phyloP scores from a whole-genome alignment of 1,140 invertebrate species.

The Gonatopus flavifemur region DNA sequence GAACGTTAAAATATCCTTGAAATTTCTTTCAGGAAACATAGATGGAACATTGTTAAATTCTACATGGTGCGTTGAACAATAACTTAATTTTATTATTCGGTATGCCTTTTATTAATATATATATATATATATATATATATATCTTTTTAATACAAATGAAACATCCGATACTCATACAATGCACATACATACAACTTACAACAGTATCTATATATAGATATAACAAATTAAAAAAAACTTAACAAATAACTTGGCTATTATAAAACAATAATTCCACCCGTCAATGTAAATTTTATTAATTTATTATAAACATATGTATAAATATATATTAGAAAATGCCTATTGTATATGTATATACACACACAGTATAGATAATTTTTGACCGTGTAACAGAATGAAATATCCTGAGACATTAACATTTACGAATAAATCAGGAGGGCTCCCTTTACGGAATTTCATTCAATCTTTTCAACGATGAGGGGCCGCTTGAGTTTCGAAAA shows the following conservation, averaged over 20 bases:
- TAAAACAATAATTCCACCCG: slow-evolving; percentile 17
- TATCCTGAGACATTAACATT: slow-evolving; percentile 40
- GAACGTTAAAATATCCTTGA: too few species aligned
- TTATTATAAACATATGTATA: slow-evolving; percentile 13
- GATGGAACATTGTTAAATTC: too few species aligned
- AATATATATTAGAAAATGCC: slow-evolving; percentile 23
- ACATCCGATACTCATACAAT: too few species aligned
- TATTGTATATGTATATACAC: too few species aligned
- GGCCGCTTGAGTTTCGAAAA: too few species aligned
- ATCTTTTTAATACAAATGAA: too few species aligned
- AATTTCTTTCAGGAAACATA: too few species aligned
- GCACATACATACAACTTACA: slow-evolving; percentile 35
- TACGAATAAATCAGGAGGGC: slow-evolving; percentile 22
- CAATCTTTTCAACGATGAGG: not conserved
- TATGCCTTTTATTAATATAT: slow-evolving; percentile 21
- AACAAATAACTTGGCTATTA: slow-evolving; percentile 20
- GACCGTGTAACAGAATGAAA: slow-evolving; percentile 18
- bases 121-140: slow-evolving; percentile 26
- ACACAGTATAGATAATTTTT: slow-evolving; percentile 33
- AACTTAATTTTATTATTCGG: too few species aligned
- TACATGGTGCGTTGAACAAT: too few species aligned
- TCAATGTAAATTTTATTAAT: slow-evolving; percentile 6
- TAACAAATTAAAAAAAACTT: slow-evolving; percentile 20
- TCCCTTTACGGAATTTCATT: slow-evolving; percentile 3
- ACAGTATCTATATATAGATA: too few species aligned